Evolutionary conservation across 1,140 invertebrate genomes (phyloP), one percentile per base, ranked within the genome.

Genomic region (Drosophila truncata): DNA sequence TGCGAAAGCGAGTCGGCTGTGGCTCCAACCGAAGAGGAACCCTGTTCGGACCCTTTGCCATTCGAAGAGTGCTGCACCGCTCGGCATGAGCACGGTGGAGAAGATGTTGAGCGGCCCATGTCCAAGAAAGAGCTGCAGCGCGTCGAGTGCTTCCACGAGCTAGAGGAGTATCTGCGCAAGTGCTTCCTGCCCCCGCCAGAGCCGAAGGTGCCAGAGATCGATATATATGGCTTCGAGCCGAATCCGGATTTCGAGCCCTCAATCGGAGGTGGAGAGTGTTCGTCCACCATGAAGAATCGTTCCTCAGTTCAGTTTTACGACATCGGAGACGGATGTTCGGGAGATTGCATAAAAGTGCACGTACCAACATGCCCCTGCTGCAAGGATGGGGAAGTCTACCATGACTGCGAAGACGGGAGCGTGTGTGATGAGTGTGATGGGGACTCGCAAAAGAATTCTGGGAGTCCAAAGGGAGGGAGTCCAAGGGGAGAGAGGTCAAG

Each of bases 191-290:
- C 39, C 1, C 39, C 20, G 0, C 4, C 25, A 2, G 11, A 61
- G 16, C 50, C 18, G 6, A 9, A 18, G 8, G 25, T 50, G 3
- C 49, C 58, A 9, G 31, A 47, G 10, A 29, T 13, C 0, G 85
- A 87, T 41, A 74, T 87, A 10, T 67, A 60, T 1, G 85, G 23
- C 0, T 81, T 90, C 8, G 80, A 88, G 35, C 6, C 31, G 10
- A 81, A 78, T 27, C 78, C 84, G 0, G 23, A 75, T 2, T 85
- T 87, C n/a, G 27, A 20, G 4, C 58, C 58, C 5, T 62, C 67
- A 6, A 18, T 1, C 8, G 7, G 1, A 0, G 1, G 1, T 0
- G 1, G 4, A 4, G 18, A 18, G 16, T 6, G 1, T 10, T 25
- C 20, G 31, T 16, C 20, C 8, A 9, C 14, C 5, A 3, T 0